phyloP scores from a whole-genome alignment of 2,888 invertebrate genomes.

The Brachynemurus nebulosus region DNA sequence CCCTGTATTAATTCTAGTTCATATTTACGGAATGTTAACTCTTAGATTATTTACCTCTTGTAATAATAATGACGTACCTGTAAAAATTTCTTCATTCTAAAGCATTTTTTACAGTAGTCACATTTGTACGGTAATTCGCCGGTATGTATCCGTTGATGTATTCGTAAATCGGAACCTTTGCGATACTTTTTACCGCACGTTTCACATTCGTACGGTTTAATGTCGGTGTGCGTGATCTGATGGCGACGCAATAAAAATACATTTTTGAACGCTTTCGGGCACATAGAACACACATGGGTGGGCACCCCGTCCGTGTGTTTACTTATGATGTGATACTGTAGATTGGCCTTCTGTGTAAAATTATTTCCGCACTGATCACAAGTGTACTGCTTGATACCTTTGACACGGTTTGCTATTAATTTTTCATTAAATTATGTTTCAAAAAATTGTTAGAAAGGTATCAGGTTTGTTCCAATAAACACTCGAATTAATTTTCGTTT shows the following conservation, averaged over 20 bases:
- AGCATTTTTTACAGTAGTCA: slow-evolving; percentile 1
- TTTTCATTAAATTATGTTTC: too few relatives aligned
- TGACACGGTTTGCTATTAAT: too few relatives aligned
- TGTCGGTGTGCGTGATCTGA: neutral
- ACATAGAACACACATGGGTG: neutral
- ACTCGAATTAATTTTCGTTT: too few relatives aligned
- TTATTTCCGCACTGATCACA: slow-evolving; percentile 26
- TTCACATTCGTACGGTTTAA: neutral
- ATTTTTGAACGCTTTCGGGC: neutral
- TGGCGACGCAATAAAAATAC: neutral
- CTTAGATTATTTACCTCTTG: too few relatives aligned
- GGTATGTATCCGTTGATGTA: neutral
- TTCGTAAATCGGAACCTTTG: neutral
- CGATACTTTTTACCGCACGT: neutral
- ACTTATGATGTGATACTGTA: slow-evolving; percentile 35
- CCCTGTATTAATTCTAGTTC: too few relatives aligned
- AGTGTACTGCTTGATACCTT: slow-evolving; percentile 37
- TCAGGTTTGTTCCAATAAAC: too few relatives aligned
- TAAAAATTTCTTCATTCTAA: neutral
- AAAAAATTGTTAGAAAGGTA: too few relatives aligned
- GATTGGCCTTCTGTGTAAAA: slow-evolving; percentile 42
- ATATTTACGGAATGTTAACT: too few relatives aligned
- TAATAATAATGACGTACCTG: too few relatives aligned
- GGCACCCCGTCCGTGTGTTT: neutral
- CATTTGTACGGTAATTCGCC: neutral